These are phyloP conservation scores for Phymanthus crucifer DNA, from an alignment of 92 coral and sea anemone genomes.

Conservation along the genomic window DNA sequence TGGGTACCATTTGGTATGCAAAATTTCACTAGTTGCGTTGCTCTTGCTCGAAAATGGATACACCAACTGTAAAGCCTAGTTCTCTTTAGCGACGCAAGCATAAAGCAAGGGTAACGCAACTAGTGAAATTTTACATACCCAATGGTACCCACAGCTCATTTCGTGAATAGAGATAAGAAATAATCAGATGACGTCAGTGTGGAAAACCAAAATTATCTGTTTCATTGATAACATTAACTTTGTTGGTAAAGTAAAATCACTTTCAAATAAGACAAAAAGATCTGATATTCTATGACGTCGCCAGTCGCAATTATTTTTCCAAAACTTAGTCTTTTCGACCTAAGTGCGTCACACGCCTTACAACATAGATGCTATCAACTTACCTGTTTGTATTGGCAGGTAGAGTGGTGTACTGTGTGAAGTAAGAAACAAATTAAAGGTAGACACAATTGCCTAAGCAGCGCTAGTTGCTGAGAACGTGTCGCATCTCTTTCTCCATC, in stretches of 20 bases:
- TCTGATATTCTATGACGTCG: background rate
- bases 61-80: no score
- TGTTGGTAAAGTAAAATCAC: background rate
- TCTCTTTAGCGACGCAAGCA: no score
- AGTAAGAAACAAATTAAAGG: conserved; percentile 82
- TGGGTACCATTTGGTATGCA: no score
- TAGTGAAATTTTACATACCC: no score
- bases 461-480: conserved; percentile 77
- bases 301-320: background rate
- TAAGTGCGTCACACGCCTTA: background rate
- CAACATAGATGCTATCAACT: background rate
- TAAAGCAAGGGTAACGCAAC: no score
- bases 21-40: no score
- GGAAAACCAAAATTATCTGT: background rate
- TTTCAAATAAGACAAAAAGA: background rate
- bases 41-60: no score
- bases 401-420: conserved; percentile 81
- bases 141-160: no score
- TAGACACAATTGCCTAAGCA: conserved; percentile 88
- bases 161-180: no score
- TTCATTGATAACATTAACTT: background rate
- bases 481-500: conserved; percentile 68
- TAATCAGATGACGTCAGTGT: background rate
- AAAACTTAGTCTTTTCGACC: background rate
- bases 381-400: conserved; percentile 82